Evolutionary conservation across 2,888 invertebrate species (phyloP).

Genomic region (Graphium colonna): DNA sequence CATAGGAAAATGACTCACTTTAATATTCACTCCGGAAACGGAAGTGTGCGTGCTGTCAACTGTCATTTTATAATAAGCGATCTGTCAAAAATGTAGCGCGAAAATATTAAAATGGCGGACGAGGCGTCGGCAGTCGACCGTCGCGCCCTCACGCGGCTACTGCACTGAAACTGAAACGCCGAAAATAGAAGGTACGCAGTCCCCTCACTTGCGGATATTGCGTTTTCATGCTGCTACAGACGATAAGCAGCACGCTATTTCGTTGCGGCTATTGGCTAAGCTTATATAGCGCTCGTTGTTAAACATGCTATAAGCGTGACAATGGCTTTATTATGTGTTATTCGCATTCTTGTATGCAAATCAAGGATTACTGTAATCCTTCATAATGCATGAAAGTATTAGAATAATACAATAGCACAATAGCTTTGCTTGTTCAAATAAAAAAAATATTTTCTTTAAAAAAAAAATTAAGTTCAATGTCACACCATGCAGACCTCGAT

Average conservation of each 20-base stretch:
- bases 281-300: background rate
- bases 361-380: too few species aligned
- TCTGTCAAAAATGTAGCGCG: slow-evolving; percentile 16
- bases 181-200: slow-evolving; percentile 68
- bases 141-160: slow-evolving; percentile 55
- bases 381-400: too few species aligned
- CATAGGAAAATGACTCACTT: slow-evolving; percentile 51
- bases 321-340: background rate
- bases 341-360: too few species aligned
- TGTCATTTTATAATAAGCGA: slow-evolving; percentile 44
- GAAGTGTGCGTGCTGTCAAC: slow-evolving; percentile 50
- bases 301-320: background rate
- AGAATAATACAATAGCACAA: too few species aligned
- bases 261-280: background rate
- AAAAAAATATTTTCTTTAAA: too few species aligned
- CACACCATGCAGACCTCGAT: too few species aligned
- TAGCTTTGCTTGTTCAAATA: too few species aligned
- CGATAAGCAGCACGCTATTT: slow-evolving; percentile 27
- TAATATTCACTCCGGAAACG: slow-evolving; percentile 68
- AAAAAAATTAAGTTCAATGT: too few species aligned
- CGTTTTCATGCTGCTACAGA: slow-evolving; percentile 43
- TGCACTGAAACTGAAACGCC: slow-evolving; percentile 71
- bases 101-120: background rate
- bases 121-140: slow-evolving; percentile 40
- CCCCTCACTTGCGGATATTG: slow-evolving; percentile 48